Conservation (phyloP, 2,113 vertebrate species). For the Pelodiscus sinensis region DNA sequence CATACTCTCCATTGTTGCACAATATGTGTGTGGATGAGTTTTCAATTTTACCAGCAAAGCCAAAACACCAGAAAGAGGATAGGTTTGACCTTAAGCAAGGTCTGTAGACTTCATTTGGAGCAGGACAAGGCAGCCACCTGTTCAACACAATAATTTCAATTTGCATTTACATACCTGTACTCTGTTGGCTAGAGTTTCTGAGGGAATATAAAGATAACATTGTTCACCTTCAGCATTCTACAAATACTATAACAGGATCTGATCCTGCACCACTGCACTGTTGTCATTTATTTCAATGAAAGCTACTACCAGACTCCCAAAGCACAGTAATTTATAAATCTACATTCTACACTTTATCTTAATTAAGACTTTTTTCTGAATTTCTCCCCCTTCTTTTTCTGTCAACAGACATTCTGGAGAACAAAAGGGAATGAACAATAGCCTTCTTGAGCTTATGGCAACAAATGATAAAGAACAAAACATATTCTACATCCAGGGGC, state of each 20-base stretch:
- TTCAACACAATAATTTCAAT: conserved; percentile 16
- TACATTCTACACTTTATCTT: not conserved
- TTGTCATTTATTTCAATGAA: not conserved
- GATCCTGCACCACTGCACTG: not conserved
- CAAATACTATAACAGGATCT: not conserved
- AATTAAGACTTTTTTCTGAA: not conserved
- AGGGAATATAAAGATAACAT: not conserved
- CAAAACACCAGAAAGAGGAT: conserved; percentile 31
- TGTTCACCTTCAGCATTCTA: not conserved
- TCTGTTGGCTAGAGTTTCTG: not conserved
- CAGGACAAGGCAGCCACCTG: not conserved
- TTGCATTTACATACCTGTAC: not conserved
- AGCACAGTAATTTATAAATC: not conserved
- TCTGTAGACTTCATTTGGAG: conserved; percentile 34
- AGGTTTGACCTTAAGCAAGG: conserved; percentile 24
- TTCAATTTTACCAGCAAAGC: conserved; percentile 6
- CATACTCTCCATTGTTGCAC: not conserved
- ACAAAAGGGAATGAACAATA: conserved; percentile 10
- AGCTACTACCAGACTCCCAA: not conserved
- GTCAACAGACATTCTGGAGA: not conserved
- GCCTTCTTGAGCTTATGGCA: conserved; percentile 17
- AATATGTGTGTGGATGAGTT: not conserved
- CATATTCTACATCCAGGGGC: no score
- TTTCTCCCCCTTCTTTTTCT: not conserved
- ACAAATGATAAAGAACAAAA: conserved; percentile 21